phyloP scores from a whole-genome alignment of 1,140 invertebrate genomes.

The Zaprionus davidi region DNA sequence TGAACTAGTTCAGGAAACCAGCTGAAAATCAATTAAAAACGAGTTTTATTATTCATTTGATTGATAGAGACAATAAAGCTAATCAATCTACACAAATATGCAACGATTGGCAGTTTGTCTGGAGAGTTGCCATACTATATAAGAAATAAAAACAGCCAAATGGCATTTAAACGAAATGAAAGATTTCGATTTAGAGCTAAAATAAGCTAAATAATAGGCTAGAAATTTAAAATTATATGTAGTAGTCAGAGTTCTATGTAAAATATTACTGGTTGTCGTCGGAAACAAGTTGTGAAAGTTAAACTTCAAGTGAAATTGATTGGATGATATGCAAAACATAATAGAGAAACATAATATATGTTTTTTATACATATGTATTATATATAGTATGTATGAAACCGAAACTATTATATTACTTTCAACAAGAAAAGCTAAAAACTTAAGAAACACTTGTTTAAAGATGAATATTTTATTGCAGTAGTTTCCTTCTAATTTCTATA shows the following conservation, averaged over 20 bases:
- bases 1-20: conserved; percentile 50
- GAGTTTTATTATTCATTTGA: conserved; percentile 43
- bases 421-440: too few relatives aligned
- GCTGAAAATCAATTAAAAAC: conserved; percentile 35
- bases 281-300: neutral
- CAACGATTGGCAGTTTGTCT: conserved; percentile 1
- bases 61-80: conserved; percentile 44
- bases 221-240: neutral
- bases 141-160: neutral
- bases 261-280: neutral
- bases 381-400: too few relatives aligned
- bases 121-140: neutral
- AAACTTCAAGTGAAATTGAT: neutral
- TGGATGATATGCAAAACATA: neutral
- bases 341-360: too few relatives aligned
- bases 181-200: neutral
- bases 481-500: too few relatives aligned
- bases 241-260: neutral
- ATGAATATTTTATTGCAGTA: too few relatives aligned
- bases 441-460: too few relatives aligned
- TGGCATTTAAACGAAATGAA: neutral
- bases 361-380: too few relatives aligned
- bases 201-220: conserved; percentile 5
- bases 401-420: too few relatives aligned
- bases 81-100: conserved; percentile 37